Base-by-base conservation (phyloP, 1,140 invertebrate genomes). In the Heterodera carotae region DNA sequence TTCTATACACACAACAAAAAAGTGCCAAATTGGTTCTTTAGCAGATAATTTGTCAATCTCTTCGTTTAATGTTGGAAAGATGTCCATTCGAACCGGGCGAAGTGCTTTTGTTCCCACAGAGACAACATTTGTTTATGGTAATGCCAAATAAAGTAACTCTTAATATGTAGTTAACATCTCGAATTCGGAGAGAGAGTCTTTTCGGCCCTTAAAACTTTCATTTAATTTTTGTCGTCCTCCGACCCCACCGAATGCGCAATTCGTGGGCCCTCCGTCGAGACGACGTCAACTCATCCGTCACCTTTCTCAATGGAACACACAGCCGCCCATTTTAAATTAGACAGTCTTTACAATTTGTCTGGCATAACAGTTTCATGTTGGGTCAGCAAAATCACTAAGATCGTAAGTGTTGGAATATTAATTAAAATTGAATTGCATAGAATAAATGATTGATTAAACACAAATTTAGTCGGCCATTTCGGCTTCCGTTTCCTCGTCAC, bases 81-180 rank as follows among this genome's bases (percentile, higher is more conserved):
- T 64, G 48, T 18, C 56, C 39, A 33, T 70, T 83, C 22, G 15
- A 80, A 43, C 79, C 79, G 53, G 68, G 43, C 18, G 60, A 79
- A 59, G 76, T 74, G 27, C 81, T 80, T 60, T 27, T 64, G 22
- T 80, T 80, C 70, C 79, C 79, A 67, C 79, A 80, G n/a, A 59
- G 27, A 10, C n/a, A 36, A 25, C 22, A 34, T 25, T 1, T 2
- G 27, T 12, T 34, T 22, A 66, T 66, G 62, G 62, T 34, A 66
- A 66, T 6, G 39, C 6, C 25, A 76, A 71, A 71, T 6, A 18
- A 18, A 15, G n/a, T n/a, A n/a, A n/a, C n/a, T n/a, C n/a, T n/a
- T n/a, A n/a, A n/a, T n/a, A n/a, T n/a, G n/a, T n/a, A n/a, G n/a
- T n/a, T n/a, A n/a, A n/a, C n/a, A n/a, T n/a, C n/a, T n/a, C n/a